Evolutionary conservation across 2,888 invertebrate genomes (phyloP), one percentile per base, ranked within the genome.

Genomic region (Neoitamus cyanurus): DNA sequence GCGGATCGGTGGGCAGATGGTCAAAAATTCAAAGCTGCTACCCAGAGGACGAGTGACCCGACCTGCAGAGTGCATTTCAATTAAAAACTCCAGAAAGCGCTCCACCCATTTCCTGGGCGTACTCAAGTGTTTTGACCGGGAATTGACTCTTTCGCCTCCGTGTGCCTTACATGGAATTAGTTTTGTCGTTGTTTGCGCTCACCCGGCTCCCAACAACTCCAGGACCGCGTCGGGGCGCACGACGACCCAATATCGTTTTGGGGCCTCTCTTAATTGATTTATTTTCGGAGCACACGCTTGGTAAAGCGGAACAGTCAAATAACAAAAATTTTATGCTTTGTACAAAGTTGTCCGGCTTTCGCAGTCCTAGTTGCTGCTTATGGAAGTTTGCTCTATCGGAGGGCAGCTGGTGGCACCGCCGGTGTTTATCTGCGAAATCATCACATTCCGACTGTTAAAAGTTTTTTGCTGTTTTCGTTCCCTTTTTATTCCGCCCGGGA

Each of bases 361-460:
- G 34, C 28, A 25, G 11, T 28, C 42, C 25, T 75, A 25, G 75
- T 13, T 36, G 42, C 42, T 25, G 31, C 42, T 34, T 75, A 13
- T 37, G 20, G 70, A 30, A 70, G 31, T 31, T 69, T 28, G 20
- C 36, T 58, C 73, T 37, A 13, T 31, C 31, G 36, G 15, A 9
- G 31, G 73, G 34, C 73, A 20, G 36, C 20, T 73, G 36, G 34
- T 15, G 73, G 34, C 73, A 36, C n/a, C 31, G n/a, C 3, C 42
- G 31, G 28, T 75, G 75, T 75, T 75, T 75, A 75, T 75, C 37
- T 75, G 73, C 34, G 42, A 75, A 75, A 75, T 75, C 42, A 75
- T 75, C 75, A 42, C 75, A 42, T 75, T 75, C 36, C 25, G 28
- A 75, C 75, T 75, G 75, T 75, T 75, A 75, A 75, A 73, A 75